Base-by-base conservation (phyloP, 2,888 invertebrate species). In the Ormyrus labotus region DNA sequence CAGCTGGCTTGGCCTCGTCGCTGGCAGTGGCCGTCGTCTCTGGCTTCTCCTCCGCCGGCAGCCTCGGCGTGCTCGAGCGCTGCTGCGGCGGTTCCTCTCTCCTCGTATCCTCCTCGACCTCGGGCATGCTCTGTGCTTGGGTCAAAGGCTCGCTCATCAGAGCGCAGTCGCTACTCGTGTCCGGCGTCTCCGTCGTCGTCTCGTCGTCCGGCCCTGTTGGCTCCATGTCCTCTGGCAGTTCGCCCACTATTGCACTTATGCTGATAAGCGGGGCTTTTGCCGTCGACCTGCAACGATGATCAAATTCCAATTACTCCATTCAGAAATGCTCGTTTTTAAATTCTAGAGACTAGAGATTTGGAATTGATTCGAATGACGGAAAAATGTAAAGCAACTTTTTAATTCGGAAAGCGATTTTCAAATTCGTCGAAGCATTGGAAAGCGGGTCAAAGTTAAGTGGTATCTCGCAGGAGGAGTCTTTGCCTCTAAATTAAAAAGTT, bases 161-260 rank as follows among this genome's bases (percentile, higher is more conserved):
- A 13, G 79, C 81, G 61, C 81, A 81, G 45, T 82, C 82, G 61
- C 79, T 82, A 63, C 76, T 81, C 63, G 82, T 81, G 51, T 82
- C 75, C 45, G 65, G 61, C 55, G 81, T 78, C n/a, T 81, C 79
- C 7, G 64, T 68, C 50, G 72, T 72, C 68, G 65, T 47, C 55
- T 82, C 84, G 45, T 78, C 74, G 50, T 84, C 80, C 50, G 76
- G 81, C 45, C 71, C 81, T 19, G 67, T 61, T 8, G 71, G 60
- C 60, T 81, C 80, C 57, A 60, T 0, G 34, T 84, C 84, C 58
- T 84, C 86, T 74, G 83, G 78, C 67, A 91, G 83, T 80, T 95
- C 94, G 85, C 95, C 95, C 70, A 93, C 93, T 84, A 94, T 95
- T 51, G 95, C 94, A 92, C 94, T 95, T 82, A 95, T 95, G 92